A percentile compares a stretch with the other conserved stretches of the same genome.
Conservation (phyloP, 92 coral and sea anemone species). For the Siderastrea radians region DNA sequence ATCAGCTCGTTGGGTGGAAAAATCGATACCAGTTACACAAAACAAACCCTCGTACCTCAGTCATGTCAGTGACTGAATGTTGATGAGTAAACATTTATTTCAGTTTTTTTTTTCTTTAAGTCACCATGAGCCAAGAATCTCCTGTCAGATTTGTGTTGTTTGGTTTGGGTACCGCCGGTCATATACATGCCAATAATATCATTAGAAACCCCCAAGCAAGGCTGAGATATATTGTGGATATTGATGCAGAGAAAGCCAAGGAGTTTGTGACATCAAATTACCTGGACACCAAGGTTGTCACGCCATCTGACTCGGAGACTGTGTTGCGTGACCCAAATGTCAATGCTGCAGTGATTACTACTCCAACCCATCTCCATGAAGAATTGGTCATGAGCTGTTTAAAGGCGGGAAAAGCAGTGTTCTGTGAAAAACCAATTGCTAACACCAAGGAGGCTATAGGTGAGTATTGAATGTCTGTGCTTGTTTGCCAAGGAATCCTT, state of each 20-base stretch:
- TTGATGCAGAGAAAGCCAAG: slow-evolving; percentile 71
- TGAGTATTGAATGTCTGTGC: slow-evolving; percentile 45
- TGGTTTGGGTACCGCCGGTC: slow-evolving; percentile 90
- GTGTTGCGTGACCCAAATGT: slow-evolving; percentile 73
- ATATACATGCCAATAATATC: slow-evolving; percentile 78
- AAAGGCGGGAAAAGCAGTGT: too few relatives aligned
- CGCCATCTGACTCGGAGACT: slow-evolving; percentile 33
- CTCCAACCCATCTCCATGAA: slow-evolving; percentile 84
- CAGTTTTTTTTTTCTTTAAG: neutral
- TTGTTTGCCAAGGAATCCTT: neutral
- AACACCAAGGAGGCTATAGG: too few relatives aligned
- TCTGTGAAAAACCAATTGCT: too few relatives aligned
- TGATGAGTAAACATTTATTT: too few relatives aligned
- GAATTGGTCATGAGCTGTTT: slow-evolving; percentile 54
- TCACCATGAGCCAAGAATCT: slow-evolving; percentile 16
- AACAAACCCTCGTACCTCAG: too few relatives aligned
- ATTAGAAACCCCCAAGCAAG: slow-evolving; percentile 66
- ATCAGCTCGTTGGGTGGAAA: too few relatives aligned
- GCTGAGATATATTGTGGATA: slow-evolving; percentile 83
- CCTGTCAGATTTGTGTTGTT: slow-evolving; percentile 74
- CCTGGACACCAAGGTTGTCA: slow-evolving; percentile 60
- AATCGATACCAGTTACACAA: too few relatives aligned
- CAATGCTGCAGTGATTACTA: slow-evolving; percentile 21
- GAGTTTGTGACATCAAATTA: slow-evolving; percentile 51
- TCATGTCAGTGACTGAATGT: too few relatives aligned